These are phyloP conservation scores for Enteromius unitaeniatus DNA, from an alignment of 2,797 vertebrate genomes.

Conservation along the genomic window DNA sequence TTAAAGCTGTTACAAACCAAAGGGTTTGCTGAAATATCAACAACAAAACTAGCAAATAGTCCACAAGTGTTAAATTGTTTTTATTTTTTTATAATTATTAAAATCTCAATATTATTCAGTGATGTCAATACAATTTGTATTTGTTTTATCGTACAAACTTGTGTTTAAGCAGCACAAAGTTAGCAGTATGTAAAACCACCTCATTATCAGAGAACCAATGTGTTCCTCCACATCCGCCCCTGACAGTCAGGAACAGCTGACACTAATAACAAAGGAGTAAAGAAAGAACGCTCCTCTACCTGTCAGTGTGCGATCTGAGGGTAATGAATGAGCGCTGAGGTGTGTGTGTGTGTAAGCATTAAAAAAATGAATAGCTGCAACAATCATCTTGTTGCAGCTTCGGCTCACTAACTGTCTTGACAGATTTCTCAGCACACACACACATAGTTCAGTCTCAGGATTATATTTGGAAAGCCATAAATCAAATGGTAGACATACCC, in stretches of 20 bases:
- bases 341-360: background rate
- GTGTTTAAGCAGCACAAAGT: background rate
- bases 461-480: slow-evolving; percentile 44
- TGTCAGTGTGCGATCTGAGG: background rate
- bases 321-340: background rate
- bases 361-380: slow-evolving; percentile 5
- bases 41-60: background rate
- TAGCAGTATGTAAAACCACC: slow-evolving; percentile 29
- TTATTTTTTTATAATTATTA: too few relatives aligned
- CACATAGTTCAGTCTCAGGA: slow-evolving; percentile 10
- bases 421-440: background rate
- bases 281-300: background rate
- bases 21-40: background rate
- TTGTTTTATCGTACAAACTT: background rate
- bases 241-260: background rate
- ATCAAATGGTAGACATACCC: slow-evolving; percentile 27
- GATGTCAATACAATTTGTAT: background rate
- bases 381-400: slow-evolving; percentile 25
- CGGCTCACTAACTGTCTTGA: slow-evolving; percentile 5
- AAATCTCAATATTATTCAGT: background rate
- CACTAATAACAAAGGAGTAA: background rate
- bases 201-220: slow-evolving; percentile 14
- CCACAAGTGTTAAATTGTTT: background rate
- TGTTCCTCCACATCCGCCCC: background rate
- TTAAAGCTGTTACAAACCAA: background rate